These are phyloP conservation scores for Callithrix jacchus DNA, from an alignment of 2,113 vertebrate genomes.

Conservation along the genomic window DNA sequence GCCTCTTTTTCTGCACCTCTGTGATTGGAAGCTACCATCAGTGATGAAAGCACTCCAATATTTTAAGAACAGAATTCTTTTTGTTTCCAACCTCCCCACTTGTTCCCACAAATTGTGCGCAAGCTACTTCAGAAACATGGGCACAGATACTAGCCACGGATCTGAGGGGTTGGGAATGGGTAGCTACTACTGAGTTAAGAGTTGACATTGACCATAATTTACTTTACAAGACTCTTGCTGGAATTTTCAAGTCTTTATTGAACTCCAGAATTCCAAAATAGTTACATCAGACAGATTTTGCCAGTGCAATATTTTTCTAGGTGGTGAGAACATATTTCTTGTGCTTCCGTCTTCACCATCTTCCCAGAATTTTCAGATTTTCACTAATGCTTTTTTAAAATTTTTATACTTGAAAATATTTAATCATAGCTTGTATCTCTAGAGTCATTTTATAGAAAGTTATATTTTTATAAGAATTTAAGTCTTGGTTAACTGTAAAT, in stretches of 20 bases:
- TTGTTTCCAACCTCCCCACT: background rate
- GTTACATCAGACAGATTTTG: background rate
- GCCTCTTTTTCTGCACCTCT: background rate
- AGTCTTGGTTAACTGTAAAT: background rate
- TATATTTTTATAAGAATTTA: background rate
- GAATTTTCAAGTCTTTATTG: background rate
- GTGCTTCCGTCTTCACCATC: background rate
- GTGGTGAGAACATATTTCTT: background rate
- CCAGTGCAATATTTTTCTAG: background rate
- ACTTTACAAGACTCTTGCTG: background rate
- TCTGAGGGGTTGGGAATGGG: background rate
- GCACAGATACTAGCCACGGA: background rate
- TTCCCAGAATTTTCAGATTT: background rate
- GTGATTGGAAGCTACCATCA: background rate
- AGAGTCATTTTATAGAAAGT: slow-evolving; percentile 20
- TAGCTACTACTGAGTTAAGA: background rate
- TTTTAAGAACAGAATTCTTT: no score
- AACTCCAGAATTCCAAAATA: background rate
- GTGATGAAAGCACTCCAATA: background rate
- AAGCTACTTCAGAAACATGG: background rate
- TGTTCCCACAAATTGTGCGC: background rate
- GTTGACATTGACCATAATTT: background rate
- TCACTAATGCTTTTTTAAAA: background rate
- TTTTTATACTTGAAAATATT: slow-evolving; percentile 55
- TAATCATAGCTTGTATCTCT: slow-evolving; percentile 57